Evolutionary conservation across 1,140 invertebrate species (phyloP), one percentile per base, ranked within the genome.

Genomic region (Drosophila azteca): DNA sequence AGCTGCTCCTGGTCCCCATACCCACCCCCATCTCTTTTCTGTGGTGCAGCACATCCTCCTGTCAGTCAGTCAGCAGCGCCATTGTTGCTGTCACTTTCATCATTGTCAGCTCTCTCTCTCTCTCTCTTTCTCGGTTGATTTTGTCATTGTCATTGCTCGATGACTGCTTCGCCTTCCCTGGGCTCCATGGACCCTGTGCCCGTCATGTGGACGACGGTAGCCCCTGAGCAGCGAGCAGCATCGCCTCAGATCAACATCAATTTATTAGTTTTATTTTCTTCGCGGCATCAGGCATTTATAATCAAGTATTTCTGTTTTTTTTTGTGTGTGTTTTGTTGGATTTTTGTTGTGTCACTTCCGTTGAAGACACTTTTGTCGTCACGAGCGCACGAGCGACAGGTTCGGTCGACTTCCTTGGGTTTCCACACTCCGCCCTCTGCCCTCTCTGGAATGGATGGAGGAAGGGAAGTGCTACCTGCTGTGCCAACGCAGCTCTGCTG

Each of bases 181-280:
- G 39, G 31, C 15, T 22, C 51, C 46, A 44, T 31, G 2, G 29
- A 7, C 8, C 8, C 7, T 20, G 17, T 0, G 22, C 22, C 22
- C 8, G 29, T 8, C 17, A 20, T 20, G 17, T 8, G 7, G 7
- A 2, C 22, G 22, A 24, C 22, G 22, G 24, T 0, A 26, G 24
- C 44, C 29, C 48, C 17, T 20, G 17, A 55, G 48, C 49, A 61
- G 43, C 75, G 17, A 55, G 48, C 49, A 61, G 43, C 75, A 53
- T 53, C 51, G 65, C 59, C 59, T 69, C 3, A 70, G 78, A 87
- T 87, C 82, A 79, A 79, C 75, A 67, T 71, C 71, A 62, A 88
- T 82, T 82, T 87, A 79, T 87, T 88, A 88, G 82, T 88, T 88
- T 87, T 87, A 82, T 82, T 85, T 85, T 71, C 73, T 78, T 65